Percentiles rank a stretch among this genome's conserved stretches.
phyloP scores from a whole-genome alignment of 2,888 invertebrate species.

The Anodontia alba region DNA sequence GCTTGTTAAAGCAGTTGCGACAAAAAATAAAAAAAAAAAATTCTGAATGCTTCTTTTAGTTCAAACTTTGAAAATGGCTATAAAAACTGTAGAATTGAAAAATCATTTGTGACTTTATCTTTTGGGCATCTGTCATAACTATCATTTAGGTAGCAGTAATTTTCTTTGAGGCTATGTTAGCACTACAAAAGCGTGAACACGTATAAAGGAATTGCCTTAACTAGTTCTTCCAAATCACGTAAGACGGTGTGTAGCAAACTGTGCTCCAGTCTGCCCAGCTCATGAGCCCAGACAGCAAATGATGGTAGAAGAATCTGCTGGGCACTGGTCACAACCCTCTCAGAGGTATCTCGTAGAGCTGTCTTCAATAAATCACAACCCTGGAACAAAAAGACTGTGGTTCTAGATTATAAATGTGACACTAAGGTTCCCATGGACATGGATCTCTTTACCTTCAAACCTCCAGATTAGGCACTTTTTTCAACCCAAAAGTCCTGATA shows the following conservation, averaged over 20 bases:
- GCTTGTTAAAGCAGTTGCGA: too few relatives aligned
- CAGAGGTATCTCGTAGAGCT: slow-evolving; percentile 87
- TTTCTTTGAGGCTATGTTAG: slow-evolving; percentile 13
- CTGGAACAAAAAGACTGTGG: too few relatives aligned
- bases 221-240: slow-evolving; percentile 80
- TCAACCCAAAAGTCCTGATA: too few relatives aligned
- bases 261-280: slow-evolving; percentile 86
- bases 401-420: background rate
- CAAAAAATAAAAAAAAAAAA: too few relatives aligned
- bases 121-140: too few relatives aligned
- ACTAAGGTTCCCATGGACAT: too few relatives aligned
- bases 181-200: slow-evolving; percentile 20
- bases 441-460: too few relatives aligned
- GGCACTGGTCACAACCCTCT: slow-evolving; percentile 87
- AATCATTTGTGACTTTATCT: too few relatives aligned
- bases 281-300: slow-evolving; percentile 88
- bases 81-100: too few relatives aligned
- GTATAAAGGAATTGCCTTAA: slow-evolving; percentile 77
- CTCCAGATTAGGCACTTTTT: too few relatives aligned
- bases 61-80: too few relatives aligned
- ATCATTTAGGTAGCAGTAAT: background rate
- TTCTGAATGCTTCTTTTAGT: too few relatives aligned
- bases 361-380: slow-evolving; percentile 87
- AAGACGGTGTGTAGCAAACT: slow-evolving; percentile 82
- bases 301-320: slow-evolving; percentile 88